Base-by-base conservation (phyloP, 2,888 invertebrate species). In the Harpalus rufipes region DNA sequence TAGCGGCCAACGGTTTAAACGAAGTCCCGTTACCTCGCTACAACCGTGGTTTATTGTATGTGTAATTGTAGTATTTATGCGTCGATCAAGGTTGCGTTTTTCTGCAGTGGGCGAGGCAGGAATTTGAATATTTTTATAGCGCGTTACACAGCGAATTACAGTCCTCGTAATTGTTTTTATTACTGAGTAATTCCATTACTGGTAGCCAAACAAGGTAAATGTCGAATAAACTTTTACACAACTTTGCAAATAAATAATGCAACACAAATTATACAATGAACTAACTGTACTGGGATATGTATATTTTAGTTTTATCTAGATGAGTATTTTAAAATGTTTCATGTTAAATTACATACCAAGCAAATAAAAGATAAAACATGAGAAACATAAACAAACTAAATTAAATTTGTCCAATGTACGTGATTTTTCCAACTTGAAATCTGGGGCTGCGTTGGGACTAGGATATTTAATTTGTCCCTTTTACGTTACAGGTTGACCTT, bases 271-370 rank as follows among this genome's bases (percentile, higher is more conserved):
- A 63, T 21, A 63, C 63, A 18, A 18, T 63, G 63, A 21, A 63
- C 63, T 63, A 63, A 51, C 8, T 12, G 63, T 63, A 10, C 59
- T 5, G 59, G 59, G 59, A n/a, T 68, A 68, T 68, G 68, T 12
- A 68, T 68, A 68, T 68, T 68, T 68, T 68, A 68, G 68, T 68
- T 68, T 68, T 68, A 68, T 68, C 68, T 68, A 68, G 68, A 68
- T 68, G 25, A 32, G 25, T 39, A 39, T 68, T 68, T 68, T 68
- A 68, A 63, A 68, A 68, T 68, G 68, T 39, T 68, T 68, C 68
- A 68, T 68, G 68, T 68, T 68, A 32, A 68, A 68, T 39, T 68
- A 68, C 39, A n/a, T 7, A 39, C 32, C 7, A 39, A 39, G 68
- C 68, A 68, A 68, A 68, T 68, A 68, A 68, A 68, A 68, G 68